These are phyloP conservation scores for Drosophila formosana DNA, from an alignment of 2,888 invertebrate species.

Conservation along the genomic window DNA sequence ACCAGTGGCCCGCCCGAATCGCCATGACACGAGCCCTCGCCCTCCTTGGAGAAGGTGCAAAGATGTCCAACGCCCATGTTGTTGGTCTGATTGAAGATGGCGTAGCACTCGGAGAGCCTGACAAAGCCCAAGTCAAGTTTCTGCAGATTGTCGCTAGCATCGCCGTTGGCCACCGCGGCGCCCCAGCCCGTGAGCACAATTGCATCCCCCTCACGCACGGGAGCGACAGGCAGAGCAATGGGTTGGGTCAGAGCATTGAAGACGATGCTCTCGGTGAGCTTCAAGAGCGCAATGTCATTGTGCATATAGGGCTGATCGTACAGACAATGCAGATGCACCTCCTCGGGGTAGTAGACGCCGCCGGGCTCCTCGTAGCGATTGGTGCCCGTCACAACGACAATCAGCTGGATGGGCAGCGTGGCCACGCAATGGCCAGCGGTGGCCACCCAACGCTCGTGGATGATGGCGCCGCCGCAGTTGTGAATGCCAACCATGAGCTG, in stretches of 20 bases:
- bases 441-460: constrained; percentile 67
- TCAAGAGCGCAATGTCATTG: constrained; percentile 89
- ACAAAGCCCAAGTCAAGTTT: constrained; percentile 86
- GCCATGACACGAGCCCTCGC: constrained; percentile 85
- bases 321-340: constrained; percentile 62
- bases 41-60: constrained; percentile 86
- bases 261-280: constrained; percentile 86
- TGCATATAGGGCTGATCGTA: constrained; percentile 68
- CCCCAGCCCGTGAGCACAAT: constrained; percentile 88
- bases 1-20: constrained; percentile 78
- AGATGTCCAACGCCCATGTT: constrained; percentile 86
- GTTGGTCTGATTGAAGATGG: constrained; percentile 85
- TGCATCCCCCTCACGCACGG: constrained; percentile 84
- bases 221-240: constrained; percentile 84
- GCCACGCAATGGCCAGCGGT: constrained; percentile 81
- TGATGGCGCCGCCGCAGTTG: constrained; percentile 80
- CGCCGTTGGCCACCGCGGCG: constrained; percentile 84
- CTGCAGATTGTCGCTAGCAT: constrained; percentile 86
- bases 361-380: constrained; percentile 59
- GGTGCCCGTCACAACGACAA: constrained; percentile 72
- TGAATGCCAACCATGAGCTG: constrained; percentile 65
- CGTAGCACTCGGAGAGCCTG: constrained; percentile 85
- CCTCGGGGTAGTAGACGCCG: constrained; percentile 43
- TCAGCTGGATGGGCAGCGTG: constrained; percentile 15
- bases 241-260: constrained; percentile 86